Percentiles rank a stretch among this genome's conserved stretches.
phyloP scores from a whole-genome alignment of 2,797 vertebrate species.

The Hemibagrus guttatus region DNA sequence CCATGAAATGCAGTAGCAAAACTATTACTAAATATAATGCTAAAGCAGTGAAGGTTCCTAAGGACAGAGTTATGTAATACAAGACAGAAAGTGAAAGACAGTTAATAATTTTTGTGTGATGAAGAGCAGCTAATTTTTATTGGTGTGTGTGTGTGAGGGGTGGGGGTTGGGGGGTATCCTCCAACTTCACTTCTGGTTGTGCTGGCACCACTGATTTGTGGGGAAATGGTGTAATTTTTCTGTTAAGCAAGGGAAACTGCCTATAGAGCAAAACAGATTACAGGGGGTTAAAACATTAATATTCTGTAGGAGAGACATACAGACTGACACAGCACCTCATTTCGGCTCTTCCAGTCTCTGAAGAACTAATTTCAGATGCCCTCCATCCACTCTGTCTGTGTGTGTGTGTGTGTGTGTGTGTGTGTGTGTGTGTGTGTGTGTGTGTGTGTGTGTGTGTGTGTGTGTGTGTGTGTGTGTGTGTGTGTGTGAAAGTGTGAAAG shows the following conservation, averaged over 20 bases:
- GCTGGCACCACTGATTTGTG: neutral
- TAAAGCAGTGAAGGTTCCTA: neutral
- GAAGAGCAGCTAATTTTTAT: too few species aligned
- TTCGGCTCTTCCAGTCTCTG: constrained; percentile 57
- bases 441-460: constrained; percentile 1
- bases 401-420: neutral
- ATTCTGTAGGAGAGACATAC: constrained; percentile 61
- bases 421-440: neutral
- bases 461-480: neutral
- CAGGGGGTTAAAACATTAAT: constrained; percentile 62
- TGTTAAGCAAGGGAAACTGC: neutral
- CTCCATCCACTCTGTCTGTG: neutral
- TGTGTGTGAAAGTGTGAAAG: neutral
- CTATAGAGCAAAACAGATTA: constrained; percentile 12
- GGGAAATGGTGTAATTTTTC: neutral
- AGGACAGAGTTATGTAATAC: neutral
- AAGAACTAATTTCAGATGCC: constrained; percentile 19
- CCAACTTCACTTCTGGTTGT: neutral
- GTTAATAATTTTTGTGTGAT: too few species aligned
- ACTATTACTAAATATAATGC: neutral
- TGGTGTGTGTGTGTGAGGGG: too few species aligned
- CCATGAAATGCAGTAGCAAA: neutral
- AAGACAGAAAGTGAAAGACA: neutral
- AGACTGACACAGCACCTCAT: constrained; percentile 65
- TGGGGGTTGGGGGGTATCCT: neutral